Evolutionary conservation across 2,888 invertebrate genomes (phyloP), one percentile per base, ranked within the genome.

Genomic region (Plutella xylostella): DNA sequence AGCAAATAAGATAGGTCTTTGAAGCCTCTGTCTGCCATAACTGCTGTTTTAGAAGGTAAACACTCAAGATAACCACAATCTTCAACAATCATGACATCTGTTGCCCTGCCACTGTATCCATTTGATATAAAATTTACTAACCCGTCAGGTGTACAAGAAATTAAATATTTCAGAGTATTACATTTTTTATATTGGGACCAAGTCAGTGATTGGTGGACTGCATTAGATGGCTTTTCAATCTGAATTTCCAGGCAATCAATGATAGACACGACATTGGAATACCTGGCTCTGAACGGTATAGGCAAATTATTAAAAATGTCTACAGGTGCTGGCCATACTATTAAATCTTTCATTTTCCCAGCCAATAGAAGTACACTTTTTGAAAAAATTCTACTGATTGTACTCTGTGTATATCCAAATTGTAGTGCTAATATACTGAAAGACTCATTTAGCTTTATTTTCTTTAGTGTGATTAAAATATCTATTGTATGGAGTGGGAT

Each of bases 1-100:
- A 49, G 30, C 2, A 25, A 28, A 43, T 39, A 25, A 11, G 12
- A 11, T 4, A 50, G 21, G 40, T 50, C 40, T 45, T 50, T 48
- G 28, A 46, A 50, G 19, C 50, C 47, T 39, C 50, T 35, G 33
- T 47, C 47, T n/a, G 50, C 50, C 46, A 44, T 47, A 2, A 50
- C 45, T 21, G 39, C 21, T 14, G 1, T 17, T 2, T 21, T 21
- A 4, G 21, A 22, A 12, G 21, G 22, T 39, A 39, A 39, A 9
- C 22, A 14, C 11, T 39, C 15, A 9, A 39, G 9, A 15, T 21
- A 39, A 21, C 15, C 11, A 21, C 37, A 37, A 22, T 39, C 14
- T 39, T 39, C 5, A 9, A 39, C 22, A n/a, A 39, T 39, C 3
- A 21, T 39, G 4, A 39, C 19, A 37, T 37, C 37, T 18, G 22